Percentiles rank a stretch among this genome's conserved stretches.
These are phyloP conservation scores for Drusus annulatus DNA, from an alignment of 1,140 invertebrate species.

Conservation along the genomic window DNA sequence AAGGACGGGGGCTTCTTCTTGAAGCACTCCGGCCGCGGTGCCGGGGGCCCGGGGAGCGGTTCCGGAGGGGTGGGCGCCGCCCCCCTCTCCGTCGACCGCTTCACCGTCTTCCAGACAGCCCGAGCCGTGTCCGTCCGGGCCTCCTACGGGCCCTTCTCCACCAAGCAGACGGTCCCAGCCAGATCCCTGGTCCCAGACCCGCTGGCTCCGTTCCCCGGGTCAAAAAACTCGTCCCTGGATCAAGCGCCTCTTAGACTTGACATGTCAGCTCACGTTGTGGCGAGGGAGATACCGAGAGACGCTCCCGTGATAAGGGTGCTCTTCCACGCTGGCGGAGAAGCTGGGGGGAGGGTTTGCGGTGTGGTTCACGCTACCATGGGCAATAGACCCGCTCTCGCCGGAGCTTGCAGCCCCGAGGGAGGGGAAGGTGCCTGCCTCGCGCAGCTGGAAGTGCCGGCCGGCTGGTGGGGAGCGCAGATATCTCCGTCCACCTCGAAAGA, in stretches of 20 bases:
- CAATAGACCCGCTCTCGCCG: conserved; percentile 77
- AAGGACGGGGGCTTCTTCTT: conserved; percentile 92
- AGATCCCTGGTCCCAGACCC: conserved; percentile 89
- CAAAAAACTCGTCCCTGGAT: conserved; percentile 51
- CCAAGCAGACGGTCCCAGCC: conserved; percentile 93
- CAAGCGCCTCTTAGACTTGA: conserved; percentile 81
- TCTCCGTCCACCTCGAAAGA: conserved; percentile 75
- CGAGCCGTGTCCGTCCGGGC: conserved; percentile 89
- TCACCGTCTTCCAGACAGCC: conserved; percentile 90
- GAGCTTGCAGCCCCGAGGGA: conserved; percentile 89
- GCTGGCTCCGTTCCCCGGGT: conserved; percentile 66
- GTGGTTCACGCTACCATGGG: conserved; percentile 64
- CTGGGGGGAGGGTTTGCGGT: conserved; percentile 70
- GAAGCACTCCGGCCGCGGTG: conserved; percentile 81
- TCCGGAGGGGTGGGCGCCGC: conserved; percentile 64
- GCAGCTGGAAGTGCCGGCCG: conserved; percentile 82
- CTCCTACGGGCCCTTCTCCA: conserved; percentile 93
- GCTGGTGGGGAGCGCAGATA: conserved; percentile 86
- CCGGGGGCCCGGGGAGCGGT: conserved; percentile 66
- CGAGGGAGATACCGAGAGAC: conserved; percentile 85
- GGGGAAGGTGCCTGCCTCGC: conserved; percentile 92
- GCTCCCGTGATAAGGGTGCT: conserved; percentile 89
- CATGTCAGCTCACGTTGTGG: conserved; percentile 92
- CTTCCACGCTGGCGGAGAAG: conserved; percentile 90
- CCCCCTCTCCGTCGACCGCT: conserved; percentile 83